Evolutionary conservation across 2,797 vertebrate species (phyloP).

Genomic region (Fringilla coelebs): DNA sequence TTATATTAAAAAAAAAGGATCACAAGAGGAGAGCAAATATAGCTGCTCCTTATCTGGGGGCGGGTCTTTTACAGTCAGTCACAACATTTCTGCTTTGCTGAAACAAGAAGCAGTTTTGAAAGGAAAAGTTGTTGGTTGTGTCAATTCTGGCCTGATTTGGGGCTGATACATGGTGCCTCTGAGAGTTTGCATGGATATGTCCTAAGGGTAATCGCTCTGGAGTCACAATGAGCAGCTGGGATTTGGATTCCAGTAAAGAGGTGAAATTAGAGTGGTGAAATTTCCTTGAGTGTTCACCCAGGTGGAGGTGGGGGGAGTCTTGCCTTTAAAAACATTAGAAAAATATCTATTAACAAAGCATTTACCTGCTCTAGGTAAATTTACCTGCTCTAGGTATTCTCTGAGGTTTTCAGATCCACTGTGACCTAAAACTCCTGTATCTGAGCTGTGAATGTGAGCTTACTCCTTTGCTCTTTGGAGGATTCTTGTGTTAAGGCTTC

Average conservation of each 20-base stretch:
- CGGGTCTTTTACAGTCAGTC: not conserved
- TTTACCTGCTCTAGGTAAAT: not conserved
- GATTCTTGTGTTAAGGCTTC: not conserved
- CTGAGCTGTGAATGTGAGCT: not conserved
- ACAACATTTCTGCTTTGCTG: not conserved
- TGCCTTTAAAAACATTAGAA: not conserved
- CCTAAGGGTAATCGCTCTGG: not conserved
- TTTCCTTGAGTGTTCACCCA: rapidly evolving
- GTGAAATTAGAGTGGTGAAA: not conserved
- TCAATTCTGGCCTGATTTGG: not conserved
- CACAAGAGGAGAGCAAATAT: not conserved
- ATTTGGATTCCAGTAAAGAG: not conserved
- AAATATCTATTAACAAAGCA: not conserved
- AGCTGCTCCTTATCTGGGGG: not conserved
- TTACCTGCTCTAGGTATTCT: not conserved
- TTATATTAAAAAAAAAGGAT: not conserved
- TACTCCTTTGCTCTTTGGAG: not conserved
- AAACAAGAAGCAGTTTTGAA: not conserved
- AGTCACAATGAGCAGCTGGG: not conserved
- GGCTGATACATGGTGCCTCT: not conserved
- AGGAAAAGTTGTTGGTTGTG: not conserved
- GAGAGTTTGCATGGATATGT: not conserved
- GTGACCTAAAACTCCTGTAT: not conserved
- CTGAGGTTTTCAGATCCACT: not conserved
- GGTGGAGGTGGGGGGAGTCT: not conserved